Base-by-base conservation (phyloP, 2,888 invertebrate genomes). In the Prenolepis imparis region DNA sequence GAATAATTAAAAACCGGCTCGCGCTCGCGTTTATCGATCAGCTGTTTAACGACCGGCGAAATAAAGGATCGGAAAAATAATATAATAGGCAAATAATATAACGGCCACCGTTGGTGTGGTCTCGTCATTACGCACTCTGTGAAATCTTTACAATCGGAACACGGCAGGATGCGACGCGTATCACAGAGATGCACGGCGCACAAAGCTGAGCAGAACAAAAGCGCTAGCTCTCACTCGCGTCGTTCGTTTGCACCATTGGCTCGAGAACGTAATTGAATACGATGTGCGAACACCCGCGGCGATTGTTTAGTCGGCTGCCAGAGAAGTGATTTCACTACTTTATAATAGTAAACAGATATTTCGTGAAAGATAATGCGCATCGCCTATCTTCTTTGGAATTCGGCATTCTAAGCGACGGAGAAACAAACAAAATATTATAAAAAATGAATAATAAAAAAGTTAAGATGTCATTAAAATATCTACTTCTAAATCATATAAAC, bases 1-100 rank as follows among this genome's bases (percentile, higher is more conserved):
- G 86, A 86, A 87, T 89, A 89, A 89, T 89, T 87, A 89, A 89
- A 89, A 89, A 81, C 83, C 68, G 59, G 63, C 75, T 66, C 57
- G 82, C 44, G 15, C 5, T 5, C 18, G 44, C 18, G 5, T 48
- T 48, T 70, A 36, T 63, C 63, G 61, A 15, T n/a, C 57, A 28
- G 82, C 52, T 55, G 44, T 80, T 81, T 66, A 28, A 21, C 39
- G 81, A 3, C 11, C 12, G 11, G 3, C 48, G 15, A 5, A 1
- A 3, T 11, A 21, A 5, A 70, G 12, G 6, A 28, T 41, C 15
- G 8, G n/a, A 67, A 32, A 1, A 52, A 52, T n/a, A 52, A 24
- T 59, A 28, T 28, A 28, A 28, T 28, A 3, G 28, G n/a, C n/a
- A n/a, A n/a, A n/a, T n/a, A n/a, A n/a, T n/a, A 78, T 59, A 82